Evolutionary conservation across 2,888 invertebrate genomes (phyloP), one percentile per base, ranked within the genome.

Genomic region (Druceiella hillmani): DNA sequence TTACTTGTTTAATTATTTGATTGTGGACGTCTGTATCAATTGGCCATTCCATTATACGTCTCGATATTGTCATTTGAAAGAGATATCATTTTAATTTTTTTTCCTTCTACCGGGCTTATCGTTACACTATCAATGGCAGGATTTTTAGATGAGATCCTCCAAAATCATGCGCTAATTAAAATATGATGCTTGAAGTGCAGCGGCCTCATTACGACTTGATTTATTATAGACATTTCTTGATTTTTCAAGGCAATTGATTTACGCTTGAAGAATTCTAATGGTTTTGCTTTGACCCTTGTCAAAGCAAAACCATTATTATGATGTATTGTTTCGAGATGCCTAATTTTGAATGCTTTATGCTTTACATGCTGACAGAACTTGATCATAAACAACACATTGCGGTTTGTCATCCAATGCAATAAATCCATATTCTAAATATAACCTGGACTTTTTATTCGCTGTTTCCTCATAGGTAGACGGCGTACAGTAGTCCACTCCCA

Each of bases 201-300:
- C 35, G 16, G 26, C 27, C 26, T 35, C 35, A 35, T 14, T 35
- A 35, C 35, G 34, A 17, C 34, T 14, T 9, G 27, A 34, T 34
- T 26, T 34, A 14, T 25, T n/a, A n/a, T n/a, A n/a, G n/a, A n/a
- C n/a, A n/a, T n/a, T 34, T 11, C n/a, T 15, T 4, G 27, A 34
- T 34, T 35, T 35, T 35, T 27, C 35, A 35, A 27, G 17, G 27
- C 27, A 34, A 34, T 26, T 35, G 35, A 35, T 17, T 26, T 35
- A 26, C 35, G 27, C 16, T 35, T 27, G 26, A 26, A 35, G 26
- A 35, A 35, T 35, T 35, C 35, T 35, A 35, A 25, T 17, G 35
- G 35, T 35, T 35, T 35, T n/a, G n/a, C n/a, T n/a, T n/a, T n/a
- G n/a, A n/a, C n/a, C 27, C 35, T 22, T 26, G n/a, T n/a, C n/a